These are phyloP conservation scores for Papilio polytes DNA, from an alignment of 1,140 invertebrate species.

Conservation along the genomic window DNA sequence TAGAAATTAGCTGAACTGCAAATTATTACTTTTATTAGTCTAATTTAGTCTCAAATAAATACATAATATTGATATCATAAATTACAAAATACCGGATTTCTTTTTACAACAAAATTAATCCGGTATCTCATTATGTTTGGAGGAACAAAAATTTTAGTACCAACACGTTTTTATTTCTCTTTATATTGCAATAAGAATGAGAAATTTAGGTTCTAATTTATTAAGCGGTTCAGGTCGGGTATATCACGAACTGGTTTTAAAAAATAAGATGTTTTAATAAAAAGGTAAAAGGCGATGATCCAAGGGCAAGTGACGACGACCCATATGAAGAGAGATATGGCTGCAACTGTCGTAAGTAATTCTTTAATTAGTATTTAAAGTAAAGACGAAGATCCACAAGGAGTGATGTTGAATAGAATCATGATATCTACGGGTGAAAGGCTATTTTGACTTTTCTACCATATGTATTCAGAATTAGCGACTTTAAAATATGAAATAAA, in stretches of 20 bases:
- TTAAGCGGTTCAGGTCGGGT: constrained; percentile 30
- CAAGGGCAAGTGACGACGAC: constrained; percentile 46
- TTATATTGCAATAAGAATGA: constrained; percentile 20
- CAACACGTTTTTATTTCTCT: background rate
- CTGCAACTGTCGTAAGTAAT: constrained; percentile 74
- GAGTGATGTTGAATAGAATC: too few species aligned
- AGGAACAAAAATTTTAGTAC: constrained; percentile 10
- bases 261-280: constrained; percentile 34
- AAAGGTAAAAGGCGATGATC: constrained; percentile 45
- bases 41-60: background rate
- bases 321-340: constrained; percentile 51
- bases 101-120: background rate
- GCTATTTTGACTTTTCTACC: too few species aligned
- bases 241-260: constrained; percentile 36
- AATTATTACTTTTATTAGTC: too few species aligned
- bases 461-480: too few species aligned
- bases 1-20: too few species aligned
- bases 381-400: too few species aligned
- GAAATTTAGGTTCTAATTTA: constrained; percentile 39
- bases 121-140: background rate
- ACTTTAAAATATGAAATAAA: too few species aligned
- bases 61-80: constrained; percentile 10
- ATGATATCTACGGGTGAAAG: too few species aligned
- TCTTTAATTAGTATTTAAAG: background rate
- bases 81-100: constrained; percentile 8